Evolutionary conservation across 2,888 invertebrate genomes (phyloP), one percentile per base, ranked within the genome.

Genomic region (Kuschelorhynchus macadamiae): DNA sequence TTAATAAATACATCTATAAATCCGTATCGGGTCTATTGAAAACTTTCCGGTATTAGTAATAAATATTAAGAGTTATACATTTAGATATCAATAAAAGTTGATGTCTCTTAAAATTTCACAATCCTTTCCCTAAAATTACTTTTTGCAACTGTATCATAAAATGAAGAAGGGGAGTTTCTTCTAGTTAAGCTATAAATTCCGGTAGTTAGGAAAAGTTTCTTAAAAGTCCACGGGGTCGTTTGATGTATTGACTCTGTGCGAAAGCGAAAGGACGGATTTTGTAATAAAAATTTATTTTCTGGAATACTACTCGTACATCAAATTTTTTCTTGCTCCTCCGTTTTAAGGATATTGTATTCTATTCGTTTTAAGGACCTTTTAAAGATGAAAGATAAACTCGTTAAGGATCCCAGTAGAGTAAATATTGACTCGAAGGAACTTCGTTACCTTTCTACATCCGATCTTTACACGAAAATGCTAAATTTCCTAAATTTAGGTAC

Each of bases 51-150:
- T n/a, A n/a, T n/a, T n/a, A n/a, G n/a, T n/a, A n/a, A n/a, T n/a
- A n/a, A n/a, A 64, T 41, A 57, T 52, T 47, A 53, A 46, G 21
- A 30, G 18, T 30, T 52, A 21, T 44, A 44, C 33, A 62, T 62
- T 53, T 62, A 50, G 21, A 20, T 57, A 47, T 46, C 20, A 18
- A 67, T 68, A 68, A 68, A 68, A 63, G 47, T 68, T 41, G 59
- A 68, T 68, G 63, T 47, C 55, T 67, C 67, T 67, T 68, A 52
- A 63, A 68, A 68, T 59, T 63, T 52, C 60, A 44, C 63, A 68
- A 68, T 57, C 68, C 59, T 63, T 68, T 68, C 68, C 62, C 50
- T 49, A 62, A 67, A 67, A 67, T 67, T 67, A 67, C 62, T 62
- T 67, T 66, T 68, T 63, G 63, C 50, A 63, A 59, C 57, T 47